A percentile compares a stretch with the other conserved stretches of the same genome.
Evolutionary conservation across 2,113 vertebrate species (phyloP).

Genomic region (Antechinus stuartii): DNA sequence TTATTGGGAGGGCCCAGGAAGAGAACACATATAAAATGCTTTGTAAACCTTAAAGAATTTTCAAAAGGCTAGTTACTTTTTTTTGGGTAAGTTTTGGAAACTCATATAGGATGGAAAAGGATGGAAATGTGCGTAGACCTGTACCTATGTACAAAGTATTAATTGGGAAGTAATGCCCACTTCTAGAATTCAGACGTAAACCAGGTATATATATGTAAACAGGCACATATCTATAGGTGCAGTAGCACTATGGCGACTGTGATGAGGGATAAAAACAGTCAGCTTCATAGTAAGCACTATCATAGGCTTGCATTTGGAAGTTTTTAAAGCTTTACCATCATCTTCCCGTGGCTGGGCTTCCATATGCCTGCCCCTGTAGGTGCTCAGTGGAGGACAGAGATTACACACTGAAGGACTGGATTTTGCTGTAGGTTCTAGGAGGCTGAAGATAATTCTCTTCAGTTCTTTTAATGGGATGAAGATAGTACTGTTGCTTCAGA

Average conservation of each 20-base stretch:
- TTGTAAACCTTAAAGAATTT: background rate
- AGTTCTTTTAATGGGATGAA: slow-evolving; percentile 9
- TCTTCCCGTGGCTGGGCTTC: slow-evolving; percentile 24
- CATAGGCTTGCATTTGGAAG: slow-evolving; percentile 9
- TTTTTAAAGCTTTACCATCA: slow-evolving; percentile 54
- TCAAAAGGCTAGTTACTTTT: background rate
- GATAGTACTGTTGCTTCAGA: slow-evolving; percentile 27
- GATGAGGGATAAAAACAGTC: background rate
- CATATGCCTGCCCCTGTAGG: slow-evolving; percentile 16
- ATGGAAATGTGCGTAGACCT: background rate
- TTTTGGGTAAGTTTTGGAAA: background rate
- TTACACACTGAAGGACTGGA: background rate
- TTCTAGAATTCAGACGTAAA: background rate
- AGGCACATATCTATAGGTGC: background rate
- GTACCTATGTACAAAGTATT: background rate
- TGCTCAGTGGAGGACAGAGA: background rate
- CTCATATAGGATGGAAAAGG: background rate
- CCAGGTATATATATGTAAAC: background rate
- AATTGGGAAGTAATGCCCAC: background rate
- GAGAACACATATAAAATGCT: background rate
- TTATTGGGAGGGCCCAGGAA: background rate
- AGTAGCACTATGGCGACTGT: no score
- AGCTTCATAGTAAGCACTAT: background rate
- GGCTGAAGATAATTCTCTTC: slow-evolving; percentile 11
- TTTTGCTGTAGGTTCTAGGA: slow-evolving; percentile 19